Percentiles rank a stretch among this genome's conserved stretches.
phyloP scores from a whole-genome alignment of 2,888 invertebrate species.

The Lasioglossum vierecki region DNA sequence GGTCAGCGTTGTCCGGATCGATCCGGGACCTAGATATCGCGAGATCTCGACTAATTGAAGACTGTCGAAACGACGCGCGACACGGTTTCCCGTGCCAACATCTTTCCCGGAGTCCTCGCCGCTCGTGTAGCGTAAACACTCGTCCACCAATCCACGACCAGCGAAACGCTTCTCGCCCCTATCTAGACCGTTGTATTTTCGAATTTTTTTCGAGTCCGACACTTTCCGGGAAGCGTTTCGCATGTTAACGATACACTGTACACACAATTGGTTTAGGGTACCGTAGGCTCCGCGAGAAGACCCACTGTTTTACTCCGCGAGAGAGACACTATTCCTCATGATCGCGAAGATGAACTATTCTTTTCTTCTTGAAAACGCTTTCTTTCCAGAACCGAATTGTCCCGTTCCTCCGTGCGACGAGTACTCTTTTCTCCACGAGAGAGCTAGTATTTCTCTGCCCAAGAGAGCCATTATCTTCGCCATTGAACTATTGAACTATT shows the following conservation, averaged over 20 bases:
- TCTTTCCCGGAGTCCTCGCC: conserved; percentile 9
- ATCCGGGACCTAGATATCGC: background rate
- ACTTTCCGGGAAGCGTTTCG: background rate
- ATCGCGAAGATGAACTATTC: background rate
- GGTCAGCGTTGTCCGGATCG: conserved; percentile 2
- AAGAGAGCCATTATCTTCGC: background rate
- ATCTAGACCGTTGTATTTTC: background rate
- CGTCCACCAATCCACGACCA: background rate
- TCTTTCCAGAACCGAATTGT: background rate
- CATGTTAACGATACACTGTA: background rate
- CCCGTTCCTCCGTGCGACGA: background rate
- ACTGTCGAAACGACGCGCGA: background rate
- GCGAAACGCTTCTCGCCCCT: background rate
- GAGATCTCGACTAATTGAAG: conserved; percentile 1
- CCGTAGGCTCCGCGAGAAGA: background rate
- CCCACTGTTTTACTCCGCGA: background rate
- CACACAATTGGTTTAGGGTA: background rate
- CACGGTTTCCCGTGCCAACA: conserved; percentile 9
- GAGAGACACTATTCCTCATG: background rate
- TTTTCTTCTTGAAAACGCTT: background rate
- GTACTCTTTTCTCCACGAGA: background rate
- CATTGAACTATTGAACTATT: too few species aligned
- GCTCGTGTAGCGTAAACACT: background rate
- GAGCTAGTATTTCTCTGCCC: background rate
- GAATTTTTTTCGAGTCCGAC: background rate